Evolutionary conservation across 2,797 vertebrate species (phyloP).

Genomic region (Echiichthys vipera): DNA sequence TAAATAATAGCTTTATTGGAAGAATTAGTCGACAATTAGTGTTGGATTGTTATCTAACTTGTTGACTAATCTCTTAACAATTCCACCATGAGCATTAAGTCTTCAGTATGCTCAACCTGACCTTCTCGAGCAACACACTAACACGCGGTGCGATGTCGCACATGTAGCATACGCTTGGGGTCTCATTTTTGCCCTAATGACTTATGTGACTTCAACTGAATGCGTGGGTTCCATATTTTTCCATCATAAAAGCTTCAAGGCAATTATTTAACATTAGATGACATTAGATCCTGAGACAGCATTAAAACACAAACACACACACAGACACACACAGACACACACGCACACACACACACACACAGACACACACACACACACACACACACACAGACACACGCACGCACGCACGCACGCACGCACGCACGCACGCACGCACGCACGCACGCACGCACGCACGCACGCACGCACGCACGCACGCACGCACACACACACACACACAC

Average conservation of each 20-base stretch:
- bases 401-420: too few species aligned
- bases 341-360: too few species aligned
- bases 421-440: too few species aligned
- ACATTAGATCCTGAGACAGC: slow-evolving; percentile 6
- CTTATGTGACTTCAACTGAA: slow-evolving; percentile 15
- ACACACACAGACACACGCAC: too few species aligned
- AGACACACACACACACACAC: too few species aligned
- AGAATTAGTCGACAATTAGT: background rate
- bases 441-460: too few species aligned
- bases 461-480: too few species aligned
- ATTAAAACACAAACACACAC: too few species aligned
- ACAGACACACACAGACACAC: too few species aligned
- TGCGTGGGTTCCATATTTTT: background rate
- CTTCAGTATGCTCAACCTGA: background rate
- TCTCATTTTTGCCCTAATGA: background rate
- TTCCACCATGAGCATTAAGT: background rate
- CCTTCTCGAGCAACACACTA: background rate
- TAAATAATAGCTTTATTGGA: background rate
- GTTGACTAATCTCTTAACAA: background rate
- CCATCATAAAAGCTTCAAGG: slow-evolving; percentile 8
- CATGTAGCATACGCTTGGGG: background rate
- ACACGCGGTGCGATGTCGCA: background rate
- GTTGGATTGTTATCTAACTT: background rate
- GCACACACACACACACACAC: too few species aligned
- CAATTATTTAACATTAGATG: slow-evolving; percentile 28